A percentile compares a stretch with the other conserved stretches of the same genome.
Conservation (phyloP, 2,888 invertebrate genomes). For the Charanyca ferruginea region DNA sequence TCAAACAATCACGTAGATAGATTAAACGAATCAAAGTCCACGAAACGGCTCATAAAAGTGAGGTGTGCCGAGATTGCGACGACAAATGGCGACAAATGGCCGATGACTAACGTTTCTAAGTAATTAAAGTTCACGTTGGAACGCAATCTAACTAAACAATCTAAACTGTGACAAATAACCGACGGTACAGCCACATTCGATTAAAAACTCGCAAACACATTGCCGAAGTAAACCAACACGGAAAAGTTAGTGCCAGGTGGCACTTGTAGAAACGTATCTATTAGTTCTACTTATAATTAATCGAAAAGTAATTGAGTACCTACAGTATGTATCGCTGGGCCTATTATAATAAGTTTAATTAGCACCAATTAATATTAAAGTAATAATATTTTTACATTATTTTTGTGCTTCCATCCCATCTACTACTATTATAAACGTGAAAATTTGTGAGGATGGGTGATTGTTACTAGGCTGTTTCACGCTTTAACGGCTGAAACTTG, state of each 20-base stretch:
- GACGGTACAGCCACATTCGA: slow-evolving; percentile 55
- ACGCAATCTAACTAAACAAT: slow-evolving; percentile 71
- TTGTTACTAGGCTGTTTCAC: too few species aligned
- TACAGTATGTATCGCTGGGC: background rate
- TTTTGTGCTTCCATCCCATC: too few species aligned
- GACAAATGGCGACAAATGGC: slow-evolving; percentile 56
- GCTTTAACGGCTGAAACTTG: too few species aligned
- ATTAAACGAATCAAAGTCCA: slow-evolving; percentile 63
- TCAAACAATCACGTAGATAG: slow-evolving; percentile 45
- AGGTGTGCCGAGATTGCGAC: slow-evolving; percentile 63
- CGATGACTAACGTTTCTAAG: slow-evolving; percentile 70
- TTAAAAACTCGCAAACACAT: slow-evolving; percentile 60
- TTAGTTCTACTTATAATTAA: slow-evolving; percentile 29
- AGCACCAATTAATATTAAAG: too few species aligned
- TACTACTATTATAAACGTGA: too few species aligned
- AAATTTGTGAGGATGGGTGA: too few species aligned
- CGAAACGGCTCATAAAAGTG: slow-evolving; percentile 60
- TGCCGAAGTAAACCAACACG: slow-evolving; percentile 37
- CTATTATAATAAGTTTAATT: too few species aligned
- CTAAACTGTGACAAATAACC: slow-evolving; percentile 73
- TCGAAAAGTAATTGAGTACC: slow-evolving; percentile 5
- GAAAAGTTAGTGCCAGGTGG: slow-evolving; percentile 18
- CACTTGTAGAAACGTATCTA: slow-evolving; percentile 1
- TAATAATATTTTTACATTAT: too few species aligned
- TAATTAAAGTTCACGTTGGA: slow-evolving; percentile 75